These are phyloP conservation scores for Passer montanus DNA, from an alignment of 2,113 vertebrate species.

Conservation along the genomic window DNA sequence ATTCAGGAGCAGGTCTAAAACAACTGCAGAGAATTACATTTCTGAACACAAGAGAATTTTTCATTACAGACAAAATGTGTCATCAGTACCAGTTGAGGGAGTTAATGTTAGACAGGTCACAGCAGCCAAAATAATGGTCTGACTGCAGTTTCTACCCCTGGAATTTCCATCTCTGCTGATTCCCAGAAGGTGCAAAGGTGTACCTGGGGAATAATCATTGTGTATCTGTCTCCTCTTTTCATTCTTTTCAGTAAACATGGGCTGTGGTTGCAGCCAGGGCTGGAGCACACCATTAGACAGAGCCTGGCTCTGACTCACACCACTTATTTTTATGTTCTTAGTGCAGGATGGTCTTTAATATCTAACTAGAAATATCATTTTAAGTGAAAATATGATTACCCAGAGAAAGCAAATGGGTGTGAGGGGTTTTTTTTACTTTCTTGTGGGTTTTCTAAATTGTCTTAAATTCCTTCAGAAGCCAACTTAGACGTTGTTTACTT, in stretches of 20 bases:
- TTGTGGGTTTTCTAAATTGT: conserved; percentile 20
- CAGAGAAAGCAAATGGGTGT: background rate
- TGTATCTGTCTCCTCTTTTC: background rate
- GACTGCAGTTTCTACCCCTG: background rate
- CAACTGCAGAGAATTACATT: background rate
- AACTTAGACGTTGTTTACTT: conserved; percentile 35
- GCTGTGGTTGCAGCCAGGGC: background rate
- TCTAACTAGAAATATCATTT: background rate
- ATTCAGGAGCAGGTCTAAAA: background rate
- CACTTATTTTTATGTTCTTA: background rate
- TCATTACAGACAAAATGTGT: background rate
- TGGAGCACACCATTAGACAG: background rate
- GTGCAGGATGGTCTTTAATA: background rate
- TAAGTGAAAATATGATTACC: conserved; percentile 49
- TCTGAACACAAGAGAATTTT: background rate
- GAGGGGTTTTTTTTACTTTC: background rate
- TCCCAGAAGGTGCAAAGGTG: background rate
- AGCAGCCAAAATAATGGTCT: background rate
- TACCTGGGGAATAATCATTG: background rate
- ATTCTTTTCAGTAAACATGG: background rate
- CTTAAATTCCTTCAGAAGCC: conserved; percentile 25
- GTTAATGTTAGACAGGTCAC: background rate
- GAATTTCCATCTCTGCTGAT: background rate
- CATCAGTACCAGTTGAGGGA: background rate
- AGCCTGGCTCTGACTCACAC: background rate